Evolutionary conservation across 2,888 invertebrate genomes (phyloP).

Genomic region (Mesochorus sp.): DNA sequence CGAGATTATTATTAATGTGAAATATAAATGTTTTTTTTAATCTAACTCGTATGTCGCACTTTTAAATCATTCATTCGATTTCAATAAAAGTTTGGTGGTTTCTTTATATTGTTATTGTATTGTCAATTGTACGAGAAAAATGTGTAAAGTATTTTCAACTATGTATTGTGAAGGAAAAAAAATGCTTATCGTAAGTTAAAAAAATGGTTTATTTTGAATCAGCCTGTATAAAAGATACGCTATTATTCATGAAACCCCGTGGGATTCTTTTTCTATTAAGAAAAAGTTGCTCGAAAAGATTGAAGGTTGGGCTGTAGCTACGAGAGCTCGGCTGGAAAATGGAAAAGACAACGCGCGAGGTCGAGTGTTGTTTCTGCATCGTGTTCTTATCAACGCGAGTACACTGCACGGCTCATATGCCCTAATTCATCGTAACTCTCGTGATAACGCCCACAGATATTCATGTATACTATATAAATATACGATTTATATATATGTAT

Average conservation of each 20-base stretch:
- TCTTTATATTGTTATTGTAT: too few species aligned
- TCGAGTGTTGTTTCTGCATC: constrained; percentile 32
- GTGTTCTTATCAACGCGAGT: constrained; percentile 4
- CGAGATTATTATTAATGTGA: too few species aligned
- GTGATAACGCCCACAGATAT: too few species aligned
- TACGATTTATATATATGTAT: background rate
- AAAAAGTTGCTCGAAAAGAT: constrained; percentile 63
- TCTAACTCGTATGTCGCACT: too few species aligned
- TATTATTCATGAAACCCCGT: constrained; percentile 38
- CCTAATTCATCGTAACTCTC: background rate
- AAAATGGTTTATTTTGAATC: too few species aligned
- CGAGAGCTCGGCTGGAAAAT: constrained; percentile 63
- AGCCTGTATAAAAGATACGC: background rate
- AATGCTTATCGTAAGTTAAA: too few species aligned
- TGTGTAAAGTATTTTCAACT: too few species aligned
- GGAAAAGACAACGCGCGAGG: constrained; percentile 49
- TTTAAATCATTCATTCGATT: too few species aligned
- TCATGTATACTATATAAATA: background rate
- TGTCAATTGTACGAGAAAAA: too few species aligned
- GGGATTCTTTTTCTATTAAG: constrained; percentile 68
- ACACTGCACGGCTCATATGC: background rate
- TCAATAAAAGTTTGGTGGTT: too few species aligned
- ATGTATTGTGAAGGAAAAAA: too few species aligned
- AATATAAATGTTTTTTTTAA: too few species aligned
- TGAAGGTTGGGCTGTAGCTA: constrained; percentile 58